Base-by-base conservation (phyloP, 2,797 vertebrate genomes). In the Schizothorax lantsangensis region DNA sequence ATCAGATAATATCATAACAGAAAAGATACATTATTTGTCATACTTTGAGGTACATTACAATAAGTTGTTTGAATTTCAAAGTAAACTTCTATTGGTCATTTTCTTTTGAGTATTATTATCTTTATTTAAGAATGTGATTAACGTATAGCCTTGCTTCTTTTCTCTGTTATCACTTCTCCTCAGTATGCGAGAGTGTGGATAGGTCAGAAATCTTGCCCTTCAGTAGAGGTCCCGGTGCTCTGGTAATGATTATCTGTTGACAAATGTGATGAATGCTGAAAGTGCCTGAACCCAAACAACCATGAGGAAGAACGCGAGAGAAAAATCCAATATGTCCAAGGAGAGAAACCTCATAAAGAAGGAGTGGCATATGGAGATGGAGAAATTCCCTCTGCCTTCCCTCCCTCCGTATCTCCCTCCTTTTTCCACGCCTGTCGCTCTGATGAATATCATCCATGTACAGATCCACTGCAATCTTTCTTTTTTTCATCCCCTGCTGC, bases 371-470 rank as follows among this genome's bases (percentile, higher is more conserved):
- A 88, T 90, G 89, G 91, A 91, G 91, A 92, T 88, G 75, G 89
- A 93, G 91, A 91, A 90, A 92, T 89, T 87, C 89, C 83, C 59
- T 89, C 21, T 90, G 36, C 89, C 89, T 89, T 88, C 80, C 86
- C 74, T 87, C 78, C 88, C 81, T 90, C 74, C 68, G 7, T 74
- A 36, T 47, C 38, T 59, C 90, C 91, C 88, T 72, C 73, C 91
- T 81, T n/a, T 90, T 90, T 87, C 84, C 86, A 91, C 78, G 88
- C 92, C 90, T 92, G 89, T 93, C 87, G 88, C 91, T 90, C 93
- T 92, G 91, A 94, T 93, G 92, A 94, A 94, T 94, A 92, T 93
- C 92, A 72, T 93, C 92, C 92, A 93, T 73, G 52, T 62, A 72
- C 89, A 92, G 90, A 93, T 93, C 90, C 91, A 88, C 89, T 91